A percentile compares a stretch with the other conserved stretches of the same genome.
These are phyloP conservation scores for Pseudochirops corinnae DNA, from an alignment of 2,797 vertebrate species.

Conservation along the genomic window DNA sequence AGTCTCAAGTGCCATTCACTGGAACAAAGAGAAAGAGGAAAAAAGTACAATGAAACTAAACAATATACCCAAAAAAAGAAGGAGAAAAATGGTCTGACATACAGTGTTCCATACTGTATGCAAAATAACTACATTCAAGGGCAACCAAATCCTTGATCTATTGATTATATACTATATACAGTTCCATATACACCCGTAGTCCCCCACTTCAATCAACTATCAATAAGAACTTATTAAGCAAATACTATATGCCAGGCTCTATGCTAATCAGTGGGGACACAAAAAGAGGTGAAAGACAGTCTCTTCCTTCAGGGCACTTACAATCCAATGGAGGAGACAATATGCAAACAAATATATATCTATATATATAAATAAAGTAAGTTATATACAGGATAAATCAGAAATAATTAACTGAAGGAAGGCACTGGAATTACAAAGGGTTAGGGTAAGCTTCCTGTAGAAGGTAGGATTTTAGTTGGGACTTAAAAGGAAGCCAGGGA, in stretches of 20 bases:
- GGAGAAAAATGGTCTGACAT: neutral
- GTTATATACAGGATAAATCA: neutral
- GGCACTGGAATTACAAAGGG: neutral
- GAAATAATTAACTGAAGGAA: neutral
- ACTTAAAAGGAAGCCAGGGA: neutral
- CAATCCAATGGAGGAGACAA: neutral
- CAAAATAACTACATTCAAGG: no score
- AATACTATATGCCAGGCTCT: neutral
- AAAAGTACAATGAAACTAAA: neutral
- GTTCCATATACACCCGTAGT: neutral
- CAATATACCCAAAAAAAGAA: neutral
- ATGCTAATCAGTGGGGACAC: neutral
- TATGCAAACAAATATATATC: neutral
- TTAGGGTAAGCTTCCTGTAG: neutral
- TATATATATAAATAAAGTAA: neutral
- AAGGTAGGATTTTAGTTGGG: neutral
- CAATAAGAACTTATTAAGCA: neutral
- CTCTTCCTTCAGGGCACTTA: neutral
- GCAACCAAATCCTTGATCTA: no score
- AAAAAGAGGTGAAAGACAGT: neutral
- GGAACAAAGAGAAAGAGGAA: neutral
- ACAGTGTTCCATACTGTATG: no score
- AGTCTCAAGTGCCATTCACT: neutral
- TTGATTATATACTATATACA: neutral
- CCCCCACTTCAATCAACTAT: neutral